These are phyloP conservation scores for Lerista edwardsae DNA, from an alignment of 2,797 vertebrate genomes.

Conservation along the genomic window DNA sequence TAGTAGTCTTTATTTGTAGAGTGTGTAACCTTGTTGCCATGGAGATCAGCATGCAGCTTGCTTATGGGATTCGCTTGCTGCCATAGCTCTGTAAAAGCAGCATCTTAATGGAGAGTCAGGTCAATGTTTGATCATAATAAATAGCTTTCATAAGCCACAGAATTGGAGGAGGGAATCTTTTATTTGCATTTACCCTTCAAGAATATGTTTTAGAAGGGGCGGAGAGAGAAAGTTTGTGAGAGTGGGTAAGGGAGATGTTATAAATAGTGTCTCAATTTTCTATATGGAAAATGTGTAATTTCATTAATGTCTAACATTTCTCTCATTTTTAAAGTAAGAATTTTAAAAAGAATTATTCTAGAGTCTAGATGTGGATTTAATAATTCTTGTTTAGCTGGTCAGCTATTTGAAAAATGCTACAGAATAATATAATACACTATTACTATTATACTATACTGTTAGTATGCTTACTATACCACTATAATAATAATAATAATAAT, in stretches of 20 bases:
- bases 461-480: no score
- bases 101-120: conserved; percentile 32
- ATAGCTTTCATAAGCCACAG: conserved; percentile 44
- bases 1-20: conserved; percentile 42
- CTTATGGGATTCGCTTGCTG: conserved; percentile 37
- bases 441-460: no score
- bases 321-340: neutral
- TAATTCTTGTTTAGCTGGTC: neutral
- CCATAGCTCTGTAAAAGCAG: conserved; percentile 44
- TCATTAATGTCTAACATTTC: neutral
- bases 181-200: conserved; percentile 49
- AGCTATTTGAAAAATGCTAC: conserved; percentile 8
- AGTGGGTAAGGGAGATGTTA: neutral
- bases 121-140: conserved; percentile 49
- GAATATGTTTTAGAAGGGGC: conserved; percentile 1
- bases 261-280: neutral
- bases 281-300: neutral
- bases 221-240: no score
- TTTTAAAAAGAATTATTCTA: neutral
- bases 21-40: conserved; percentile 48
- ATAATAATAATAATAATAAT: no score
- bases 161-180: neutral
- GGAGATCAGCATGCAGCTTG: conserved; percentile 42
- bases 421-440: no score
- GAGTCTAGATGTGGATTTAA: neutral